Evolutionary conservation across 1,140 invertebrate genomes (phyloP).

Genomic region (Aporrectodea caliginosa): DNA sequence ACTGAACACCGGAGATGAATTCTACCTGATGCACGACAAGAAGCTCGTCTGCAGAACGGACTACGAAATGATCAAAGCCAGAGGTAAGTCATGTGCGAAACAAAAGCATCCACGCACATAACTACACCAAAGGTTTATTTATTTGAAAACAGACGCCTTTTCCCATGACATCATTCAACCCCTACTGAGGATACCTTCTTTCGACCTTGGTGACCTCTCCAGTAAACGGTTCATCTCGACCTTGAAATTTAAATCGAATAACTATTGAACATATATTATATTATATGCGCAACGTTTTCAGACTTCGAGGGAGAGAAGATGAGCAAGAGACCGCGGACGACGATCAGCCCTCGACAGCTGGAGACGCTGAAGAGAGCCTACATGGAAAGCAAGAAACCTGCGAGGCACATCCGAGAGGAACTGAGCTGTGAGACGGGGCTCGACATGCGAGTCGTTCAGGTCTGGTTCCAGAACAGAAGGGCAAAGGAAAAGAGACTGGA

Average conservation of each 20-base stretch:
- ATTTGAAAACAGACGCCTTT: too few relatives aligned
- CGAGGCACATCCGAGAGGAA: background rate
- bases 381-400: background rate
- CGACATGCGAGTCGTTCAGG: background rate
- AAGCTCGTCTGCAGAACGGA: conserved; percentile 35
- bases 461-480: background rate
- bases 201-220: too few relatives aligned
- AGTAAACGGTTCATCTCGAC: too few relatives aligned
- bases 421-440: background rate
- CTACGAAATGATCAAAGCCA: conserved; percentile 9
- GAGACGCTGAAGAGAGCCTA: background rate
- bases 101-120: too few relatives aligned
- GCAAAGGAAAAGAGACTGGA: background rate
- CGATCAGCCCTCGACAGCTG: background rate
- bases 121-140: too few relatives aligned
- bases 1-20: conserved; percentile 36
- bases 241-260: too few relatives aligned
- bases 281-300: too few relatives aligned
- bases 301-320: too few relatives aligned
- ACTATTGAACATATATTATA: too few relatives aligned
- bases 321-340: background rate
- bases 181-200: too few relatives aligned
- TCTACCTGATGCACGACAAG: conserved; percentile 32
- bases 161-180: too few relatives aligned
- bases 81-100: too few relatives aligned